Conservation (phyloP, 2,113 vertebrate genomes). For the Salvelinus fontinalis region DNA sequence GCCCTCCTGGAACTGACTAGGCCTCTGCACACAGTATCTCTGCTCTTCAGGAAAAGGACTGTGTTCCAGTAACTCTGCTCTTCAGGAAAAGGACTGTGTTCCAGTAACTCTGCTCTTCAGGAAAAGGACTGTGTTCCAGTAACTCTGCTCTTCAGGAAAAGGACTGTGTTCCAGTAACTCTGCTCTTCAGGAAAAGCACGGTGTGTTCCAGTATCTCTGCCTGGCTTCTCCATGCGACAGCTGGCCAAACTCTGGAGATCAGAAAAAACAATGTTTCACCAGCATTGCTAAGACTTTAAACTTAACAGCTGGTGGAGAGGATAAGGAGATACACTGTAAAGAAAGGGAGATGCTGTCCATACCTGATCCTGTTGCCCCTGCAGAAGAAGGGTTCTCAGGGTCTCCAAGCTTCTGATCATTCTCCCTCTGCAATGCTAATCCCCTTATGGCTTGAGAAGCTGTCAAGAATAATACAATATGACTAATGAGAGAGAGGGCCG, state of each 20-base stretch:
- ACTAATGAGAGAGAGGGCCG: background rate
- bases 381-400: conserved; percentile 66
- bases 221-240: conserved; percentile 70
- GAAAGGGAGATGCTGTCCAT: conserved; percentile 29
- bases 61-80: background rate
- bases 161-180: too few relatives aligned
- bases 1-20: too few relatives aligned
- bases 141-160: too few relatives aligned
- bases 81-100: too few relatives aligned
- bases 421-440: conserved; percentile 73
- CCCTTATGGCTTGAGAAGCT: conserved; percentile 74
- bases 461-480: background rate
- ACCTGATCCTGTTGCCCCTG: conserved; percentile 67
- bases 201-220: conserved; percentile 74
- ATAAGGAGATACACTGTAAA: background rate
- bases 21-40: too few relatives aligned
- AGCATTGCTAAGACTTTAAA: too few relatives aligned
- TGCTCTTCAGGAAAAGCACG: conserved; percentile 27
- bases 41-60: too few relatives aligned
- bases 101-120: too few relatives aligned
- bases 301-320: background rate
- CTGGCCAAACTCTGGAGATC: conserved; percentile 65
- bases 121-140: too few relatives aligned
- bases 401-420: conserved; percentile 74
- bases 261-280: background rate